Percentiles rank a stretch among this genome's conserved stretches.
Evolutionary conservation across 2,797 vertebrate genomes (phyloP).

Genomic region (Neosilurus mollespiculum): DNA sequence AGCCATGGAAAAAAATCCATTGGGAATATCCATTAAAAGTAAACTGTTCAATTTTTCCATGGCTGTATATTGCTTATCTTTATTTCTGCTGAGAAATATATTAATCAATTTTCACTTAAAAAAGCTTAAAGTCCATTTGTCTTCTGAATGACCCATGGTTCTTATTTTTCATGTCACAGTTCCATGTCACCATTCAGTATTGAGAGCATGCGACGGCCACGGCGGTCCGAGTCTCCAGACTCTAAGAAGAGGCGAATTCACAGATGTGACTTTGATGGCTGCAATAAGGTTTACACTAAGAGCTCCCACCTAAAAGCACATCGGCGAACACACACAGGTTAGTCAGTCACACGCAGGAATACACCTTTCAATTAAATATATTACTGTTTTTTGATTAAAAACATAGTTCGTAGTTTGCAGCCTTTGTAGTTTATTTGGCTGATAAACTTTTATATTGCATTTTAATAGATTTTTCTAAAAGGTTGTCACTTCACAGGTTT

Average conservation of each 20-base stretch:
- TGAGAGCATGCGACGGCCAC: constrained; percentile 95
- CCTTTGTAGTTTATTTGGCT: not conserved
- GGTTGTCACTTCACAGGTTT: not conserved
- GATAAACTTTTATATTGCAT: not conserved
- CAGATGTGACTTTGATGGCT: constrained; percentile 98
- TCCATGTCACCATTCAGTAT: constrained; percentile 99
- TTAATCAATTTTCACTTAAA: not conserved
- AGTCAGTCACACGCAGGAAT: constrained; percentile 21
- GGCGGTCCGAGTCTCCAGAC: constrained; percentile 95
- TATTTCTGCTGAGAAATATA: not conserved
- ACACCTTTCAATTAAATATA: not conserved
- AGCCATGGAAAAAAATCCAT: not conserved
- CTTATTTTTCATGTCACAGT: constrained; percentile 67
- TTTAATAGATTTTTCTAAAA: not conserved
- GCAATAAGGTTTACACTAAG: constrained; percentile 99
- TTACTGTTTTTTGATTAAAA: too few relatives aligned
- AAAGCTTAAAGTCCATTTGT: not conserved
- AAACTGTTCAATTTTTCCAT: too few relatives aligned
- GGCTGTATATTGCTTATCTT: not conserved
- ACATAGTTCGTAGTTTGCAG: too few relatives aligned
- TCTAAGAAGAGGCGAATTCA: constrained; percentile 98
- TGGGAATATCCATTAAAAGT: not conserved
- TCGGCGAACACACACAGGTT: constrained; percentile 96
- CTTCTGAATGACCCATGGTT: not conserved
- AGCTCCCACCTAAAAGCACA: constrained; percentile 99